Evolutionary conservation across 2,797 vertebrate species (phyloP), one percentile per base, ranked within the genome.

Genomic region (Pipistrellus pygmaeus): DNA sequence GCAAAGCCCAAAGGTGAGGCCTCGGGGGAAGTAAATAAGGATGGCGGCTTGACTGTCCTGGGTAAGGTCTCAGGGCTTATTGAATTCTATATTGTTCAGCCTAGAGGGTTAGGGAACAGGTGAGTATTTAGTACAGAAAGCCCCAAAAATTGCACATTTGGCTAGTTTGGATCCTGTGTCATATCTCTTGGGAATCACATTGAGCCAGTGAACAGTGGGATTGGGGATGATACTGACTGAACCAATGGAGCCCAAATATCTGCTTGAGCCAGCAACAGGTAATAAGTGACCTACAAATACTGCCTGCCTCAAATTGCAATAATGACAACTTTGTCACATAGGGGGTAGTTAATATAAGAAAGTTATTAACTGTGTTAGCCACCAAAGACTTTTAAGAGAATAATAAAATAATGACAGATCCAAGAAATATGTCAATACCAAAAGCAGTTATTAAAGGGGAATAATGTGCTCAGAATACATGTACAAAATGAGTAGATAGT

Each of bases 341-440:
- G 32, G 35, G 57, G 7, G 15, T 8, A 83, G n/a, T 69, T 80
- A 84, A 71, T 46, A 12, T 12, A 64, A 91, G 46, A 21, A 48
- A 41, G 78, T 81, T 53, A 68, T 14, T 88, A 14, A 46, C 21
- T 30, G 5, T 20, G 41, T 88, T 51, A 73, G 9, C 17, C 41
- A 55, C 41, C 9, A 5, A 68, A 84, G 30, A 8, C 71, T 62
- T 93, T 91, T 69, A 82, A 81, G 20, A 83, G 48, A 78, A 85
- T 14, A 68, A 84, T 75, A 57, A 81, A 88, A 83, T 44, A 90
- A 23, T 81, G 11, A 85, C 35, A 93, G 30, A 41, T 71, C 23
- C 23, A 41, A 25, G 23, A 71, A 71, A 44, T 71, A 69, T 6
- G 35, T 38, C 32, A 91, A 51, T 25, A 62, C 8, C 3, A 35